Conservation (phyloP, 2,113 vertebrate genomes). For the Salvelinus fontinalis region DNA sequence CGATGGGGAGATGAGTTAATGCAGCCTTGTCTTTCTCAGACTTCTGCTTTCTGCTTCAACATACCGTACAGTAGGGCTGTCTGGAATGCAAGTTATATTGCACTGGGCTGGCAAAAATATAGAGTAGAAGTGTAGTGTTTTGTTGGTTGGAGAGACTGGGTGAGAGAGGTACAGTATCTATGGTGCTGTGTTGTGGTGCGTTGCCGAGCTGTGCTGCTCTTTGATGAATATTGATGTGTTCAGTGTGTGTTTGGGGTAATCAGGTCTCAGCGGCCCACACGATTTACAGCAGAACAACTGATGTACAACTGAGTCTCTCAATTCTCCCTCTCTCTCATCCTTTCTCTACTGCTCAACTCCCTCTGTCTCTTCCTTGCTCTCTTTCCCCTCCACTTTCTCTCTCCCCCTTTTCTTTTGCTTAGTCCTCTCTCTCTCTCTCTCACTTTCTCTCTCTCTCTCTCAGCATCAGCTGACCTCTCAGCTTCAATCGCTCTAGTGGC, state of each 20-base stretch:
- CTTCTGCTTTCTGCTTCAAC: neutral
- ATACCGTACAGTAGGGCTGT: neutral
- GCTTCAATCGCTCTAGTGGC: neutral
- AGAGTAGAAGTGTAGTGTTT: neutral
- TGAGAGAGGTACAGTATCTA: too few relatives aligned
- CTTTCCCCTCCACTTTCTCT: slow-evolving; percentile 15
- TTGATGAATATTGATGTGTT: neutral
- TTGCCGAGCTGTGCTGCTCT: slow-evolving; percentile 1
- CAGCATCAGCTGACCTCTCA: neutral
- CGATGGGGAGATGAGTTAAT: neutral
- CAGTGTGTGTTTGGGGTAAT: neutral
- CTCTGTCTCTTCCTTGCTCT: slow-evolving; percentile 2
- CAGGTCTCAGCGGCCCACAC: neutral
- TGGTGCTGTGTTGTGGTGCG: neutral
- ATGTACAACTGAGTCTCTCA: neutral
- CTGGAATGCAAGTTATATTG: neutral
- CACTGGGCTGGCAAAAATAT: neutral
- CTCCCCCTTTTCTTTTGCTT: slow-evolving; percentile 1
- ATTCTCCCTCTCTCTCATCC: neutral
- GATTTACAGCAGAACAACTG: neutral
- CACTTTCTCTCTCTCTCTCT: neutral
- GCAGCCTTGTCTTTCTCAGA: neutral
- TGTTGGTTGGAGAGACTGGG: neutral
- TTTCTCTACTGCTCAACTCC: neutral
- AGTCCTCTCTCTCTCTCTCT: neutral